These are phyloP conservation scores for Clarias fuscus DNA, from an alignment of 2,797 vertebrate species.

Conservation along the genomic window DNA sequence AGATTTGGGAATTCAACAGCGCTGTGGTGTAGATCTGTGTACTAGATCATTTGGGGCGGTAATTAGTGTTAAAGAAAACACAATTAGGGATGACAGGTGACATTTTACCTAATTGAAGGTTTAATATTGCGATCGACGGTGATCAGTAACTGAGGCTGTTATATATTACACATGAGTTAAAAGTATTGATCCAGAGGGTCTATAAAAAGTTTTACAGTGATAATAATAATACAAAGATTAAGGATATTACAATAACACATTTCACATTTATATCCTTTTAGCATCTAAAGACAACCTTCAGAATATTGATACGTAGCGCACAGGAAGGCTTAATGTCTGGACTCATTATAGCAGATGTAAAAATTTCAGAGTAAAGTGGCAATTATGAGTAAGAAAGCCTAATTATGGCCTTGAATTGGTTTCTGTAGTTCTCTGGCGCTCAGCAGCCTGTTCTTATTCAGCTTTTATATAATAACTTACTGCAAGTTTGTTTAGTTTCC, in stretches of 20 bases:
- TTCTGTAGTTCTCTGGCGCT: conserved; percentile 1
- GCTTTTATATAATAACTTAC: conserved; percentile 3
- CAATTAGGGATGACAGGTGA: neutral
- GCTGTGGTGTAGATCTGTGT: neutral
- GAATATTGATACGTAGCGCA: neutral
- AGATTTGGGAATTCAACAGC: neutral
- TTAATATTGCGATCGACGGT: neutral
- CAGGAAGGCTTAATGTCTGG: neutral
- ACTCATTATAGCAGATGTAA: neutral
- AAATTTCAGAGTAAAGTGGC: neutral
- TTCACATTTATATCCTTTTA: neutral
- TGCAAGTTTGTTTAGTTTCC: neutral
- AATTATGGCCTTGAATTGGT: neutral
- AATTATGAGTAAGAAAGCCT: neutral
- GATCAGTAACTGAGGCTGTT: neutral
- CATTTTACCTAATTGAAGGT: neutral
- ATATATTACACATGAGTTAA: neutral
- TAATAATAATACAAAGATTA: neutral
- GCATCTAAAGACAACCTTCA: neutral
- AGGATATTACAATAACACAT: neutral
- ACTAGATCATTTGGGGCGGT: neutral
- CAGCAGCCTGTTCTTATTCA: neutral
- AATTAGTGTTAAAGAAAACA: neutral
- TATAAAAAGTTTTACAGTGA: too few relatives aligned
- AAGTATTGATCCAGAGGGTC: neutral